phyloP scores from a whole-genome alignment of 2,888 invertebrate species.

The Drosophila mettleri region DNA sequence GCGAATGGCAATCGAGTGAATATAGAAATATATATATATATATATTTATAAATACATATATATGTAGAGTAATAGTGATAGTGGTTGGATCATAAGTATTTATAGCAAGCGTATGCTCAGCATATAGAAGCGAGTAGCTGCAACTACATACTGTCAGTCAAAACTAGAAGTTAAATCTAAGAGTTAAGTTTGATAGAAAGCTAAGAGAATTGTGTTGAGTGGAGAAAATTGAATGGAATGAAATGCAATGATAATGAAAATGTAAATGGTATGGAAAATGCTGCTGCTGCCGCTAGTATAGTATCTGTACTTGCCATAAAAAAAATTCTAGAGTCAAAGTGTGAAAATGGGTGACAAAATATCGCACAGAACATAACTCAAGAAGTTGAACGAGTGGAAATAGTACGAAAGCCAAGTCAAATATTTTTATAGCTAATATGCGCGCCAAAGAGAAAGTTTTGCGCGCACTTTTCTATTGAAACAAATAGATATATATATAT shows the following conservation, averaged over 20 bases:
- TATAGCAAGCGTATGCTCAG: conserved; percentile 1
- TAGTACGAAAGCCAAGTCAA: conserved; percentile 57
- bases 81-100: not conserved
- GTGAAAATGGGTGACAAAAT: conserved; percentile 44
- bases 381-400: conserved; percentile 16
- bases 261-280: conserved; percentile 12
- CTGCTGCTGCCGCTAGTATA: too few species aligned
- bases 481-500: conserved; percentile 8
- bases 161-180: conserved; percentile 14
- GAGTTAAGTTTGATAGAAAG: conserved; percentile 9
- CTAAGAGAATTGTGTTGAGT: conserved; percentile 15
- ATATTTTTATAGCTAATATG: conserved; percentile 75
- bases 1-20: conserved; percentile 9
- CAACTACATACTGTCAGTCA: conserved; percentile 2
- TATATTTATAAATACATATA: not conserved
- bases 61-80: conserved; percentile 1
- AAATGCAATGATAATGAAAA: conserved; percentile 3
- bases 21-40: conserved; percentile 2
- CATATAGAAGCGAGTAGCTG: not conserved
- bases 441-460: conserved; percentile 53
- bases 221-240: conserved; percentile 3
- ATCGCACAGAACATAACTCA: conserved; percentile 18
- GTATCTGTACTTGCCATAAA: conserved; percentile 27
- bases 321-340: conserved; percentile 40
- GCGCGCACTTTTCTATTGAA: conserved; percentile 20